A percentile compares a stretch with the other conserved stretches of the same genome.
These are phyloP conservation scores for Acrossocheilus fasciatus DNA, from an alignment of 2,797 vertebrate genomes.

Conservation along the genomic window DNA sequence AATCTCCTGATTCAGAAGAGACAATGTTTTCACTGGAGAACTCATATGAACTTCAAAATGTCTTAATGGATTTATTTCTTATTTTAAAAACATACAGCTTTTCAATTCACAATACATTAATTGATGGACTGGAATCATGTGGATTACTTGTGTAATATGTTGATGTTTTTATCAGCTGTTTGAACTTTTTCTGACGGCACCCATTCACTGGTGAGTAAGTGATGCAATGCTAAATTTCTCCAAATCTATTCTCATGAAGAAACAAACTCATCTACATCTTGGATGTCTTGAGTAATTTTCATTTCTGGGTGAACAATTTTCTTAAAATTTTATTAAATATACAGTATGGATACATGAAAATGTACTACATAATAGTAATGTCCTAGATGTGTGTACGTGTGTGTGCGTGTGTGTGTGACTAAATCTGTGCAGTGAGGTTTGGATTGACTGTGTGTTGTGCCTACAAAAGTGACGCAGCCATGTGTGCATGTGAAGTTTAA, in stretches of 20 bases:
- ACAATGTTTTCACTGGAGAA: not conserved
- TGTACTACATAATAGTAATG: not conserved
- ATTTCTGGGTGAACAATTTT: not conserved
- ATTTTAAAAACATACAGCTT: not conserved
- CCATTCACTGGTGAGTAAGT: not conserved
- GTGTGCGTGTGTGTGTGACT: not conserved
- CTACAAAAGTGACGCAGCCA: constrained; percentile 7
- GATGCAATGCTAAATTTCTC: not conserved
- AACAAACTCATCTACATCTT: not conserved
- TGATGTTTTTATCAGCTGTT: not conserved
- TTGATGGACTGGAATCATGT: not conserved
- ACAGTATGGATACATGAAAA: too few species aligned
- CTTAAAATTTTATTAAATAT: not conserved
- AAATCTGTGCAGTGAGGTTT: not conserved
- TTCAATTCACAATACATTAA: not conserved
- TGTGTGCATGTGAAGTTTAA: constrained; percentile 34
- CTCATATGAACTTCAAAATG: not conserved
- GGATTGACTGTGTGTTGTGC: not conserved
- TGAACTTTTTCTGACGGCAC: not conserved
- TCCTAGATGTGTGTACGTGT: not conserved
- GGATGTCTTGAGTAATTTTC: not conserved
- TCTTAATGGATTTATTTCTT: not conserved
- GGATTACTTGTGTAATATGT: not conserved
- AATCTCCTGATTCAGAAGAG: not conserved
- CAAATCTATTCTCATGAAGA: not conserved